Evolutionary conservation across 2,113 vertebrate genomes (phyloP).

Genomic region (Microcebus ravelobensis): DNA sequence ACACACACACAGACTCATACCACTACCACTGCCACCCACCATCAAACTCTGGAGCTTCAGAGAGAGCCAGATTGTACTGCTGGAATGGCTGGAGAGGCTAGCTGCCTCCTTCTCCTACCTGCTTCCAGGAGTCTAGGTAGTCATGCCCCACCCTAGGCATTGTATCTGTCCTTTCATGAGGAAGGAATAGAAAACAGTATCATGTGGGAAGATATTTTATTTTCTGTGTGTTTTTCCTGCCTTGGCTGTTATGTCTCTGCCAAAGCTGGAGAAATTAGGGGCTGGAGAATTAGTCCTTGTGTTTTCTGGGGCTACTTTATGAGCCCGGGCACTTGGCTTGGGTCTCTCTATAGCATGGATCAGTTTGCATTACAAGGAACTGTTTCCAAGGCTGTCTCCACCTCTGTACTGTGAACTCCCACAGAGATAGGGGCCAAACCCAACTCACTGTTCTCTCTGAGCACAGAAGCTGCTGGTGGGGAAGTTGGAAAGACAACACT

Average conservation of each 20-base stretch:
- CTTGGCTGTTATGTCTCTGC: background rate
- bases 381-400: conserved; percentile 31
- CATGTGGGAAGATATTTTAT: background rate
- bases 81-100: background rate
- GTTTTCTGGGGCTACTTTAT: background rate
- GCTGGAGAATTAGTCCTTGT: background rate
- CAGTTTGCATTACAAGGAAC: conserved; percentile 14
- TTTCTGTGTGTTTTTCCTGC: background rate
- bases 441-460: background rate
- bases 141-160: background rate
- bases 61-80: background rate
- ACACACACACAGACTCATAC: no score
- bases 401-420: background rate
- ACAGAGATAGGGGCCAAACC: background rate
- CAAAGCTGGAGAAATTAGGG: background rate
- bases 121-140: background rate
- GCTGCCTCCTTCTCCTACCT: background rate
- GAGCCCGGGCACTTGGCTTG: background rate
- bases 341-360: background rate
- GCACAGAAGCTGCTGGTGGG: background rate
- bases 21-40: background rate
- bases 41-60: background rate
- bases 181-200: background rate
- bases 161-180: background rate
- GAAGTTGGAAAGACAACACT: background rate